Percentiles rank a stretch among this genome's conserved stretches.
These are phyloP conservation scores for Scelioninae gen. 2 DNA, from an alignment of 2,888 invertebrate genomes.

Conservation along the genomic window DNA sequence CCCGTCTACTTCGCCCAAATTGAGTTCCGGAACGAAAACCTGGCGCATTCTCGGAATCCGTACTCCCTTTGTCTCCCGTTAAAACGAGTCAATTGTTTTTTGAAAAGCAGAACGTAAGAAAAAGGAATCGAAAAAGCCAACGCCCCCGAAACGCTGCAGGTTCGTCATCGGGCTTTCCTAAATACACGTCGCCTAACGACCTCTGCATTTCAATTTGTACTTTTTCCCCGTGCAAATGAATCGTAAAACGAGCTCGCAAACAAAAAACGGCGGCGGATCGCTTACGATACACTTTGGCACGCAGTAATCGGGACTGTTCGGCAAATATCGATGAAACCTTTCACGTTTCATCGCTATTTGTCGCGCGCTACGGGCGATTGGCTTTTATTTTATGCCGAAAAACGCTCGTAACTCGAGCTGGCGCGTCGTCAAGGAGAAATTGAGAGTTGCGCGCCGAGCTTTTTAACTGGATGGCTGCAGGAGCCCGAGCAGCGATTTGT, in stretches of 20 bases:
- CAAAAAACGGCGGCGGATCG: slow-evolving; percentile 29
- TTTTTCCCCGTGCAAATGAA: slow-evolving; percentile 41
- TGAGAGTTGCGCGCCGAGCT: slow-evolving; percentile 55
- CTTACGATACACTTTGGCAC: slow-evolving; percentile 51
- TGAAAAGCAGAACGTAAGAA: neutral
- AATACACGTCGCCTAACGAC: slow-evolving; percentile 36
- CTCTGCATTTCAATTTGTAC: slow-evolving; percentile 37
- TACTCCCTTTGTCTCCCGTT: too few relatives aligned
- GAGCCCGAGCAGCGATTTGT: slow-evolving; percentile 54
- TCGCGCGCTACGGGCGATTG: slow-evolving; percentile 56
- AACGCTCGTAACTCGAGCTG: slow-evolving; percentile 56
- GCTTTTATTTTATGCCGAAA: slow-evolving; percentile 59
- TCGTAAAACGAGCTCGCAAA: slow-evolving; percentile 38
- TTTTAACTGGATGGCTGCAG: slow-evolving; percentile 53
- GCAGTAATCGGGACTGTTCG: slow-evolving; percentile 44
- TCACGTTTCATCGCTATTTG: slow-evolving; percentile 58
- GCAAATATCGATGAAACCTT: slow-evolving; percentile 53
- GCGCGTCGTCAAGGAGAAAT: slow-evolving; percentile 55
- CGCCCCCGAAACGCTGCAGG: slow-evolving; percentile 1
- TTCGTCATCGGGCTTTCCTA: slow-evolving; percentile 1
- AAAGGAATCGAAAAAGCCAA: neutral
- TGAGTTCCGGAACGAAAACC: too few relatives aligned
- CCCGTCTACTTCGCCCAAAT: too few relatives aligned
- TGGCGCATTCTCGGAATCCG: too few relatives aligned
- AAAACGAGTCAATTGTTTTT: too few relatives aligned